Evolutionary conservation across 2,888 invertebrate species (phyloP), one percentile per base, ranked within the genome.

Genomic region (Andrena dorsata): DNA sequence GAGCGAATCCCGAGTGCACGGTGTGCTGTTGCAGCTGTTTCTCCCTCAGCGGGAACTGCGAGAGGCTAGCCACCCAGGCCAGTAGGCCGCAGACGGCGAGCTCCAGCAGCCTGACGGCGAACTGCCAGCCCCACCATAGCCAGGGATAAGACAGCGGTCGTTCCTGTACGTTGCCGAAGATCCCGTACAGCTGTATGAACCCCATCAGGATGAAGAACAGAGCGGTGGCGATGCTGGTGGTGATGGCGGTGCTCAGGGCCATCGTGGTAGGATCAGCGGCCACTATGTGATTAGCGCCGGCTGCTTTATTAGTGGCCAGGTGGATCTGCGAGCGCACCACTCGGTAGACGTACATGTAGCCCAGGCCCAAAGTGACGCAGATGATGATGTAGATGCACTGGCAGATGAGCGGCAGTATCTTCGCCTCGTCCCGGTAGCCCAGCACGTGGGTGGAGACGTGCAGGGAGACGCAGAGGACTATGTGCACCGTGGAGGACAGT

Each of bases 71-170:
- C 10, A 98, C 98, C 96, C 98, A 98, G 0, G 97, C 97, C 88
- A 98, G 95, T 73, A 98, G 95, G 4, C 97, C 96, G 88, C 98
- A 97, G 90, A 98, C 97, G n/a, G 97, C 96, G 63, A 98, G 96
- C 94, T 98, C 98, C 71, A 98, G 95, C 6, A 98, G 95, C 32
- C 98, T 95, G 70, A 98, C 95, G 0, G 97, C 97, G 91, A 98
- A 96, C 92, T 98, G 98, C 94, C 97, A 98, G 26, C 97, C 97
- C 98, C 98, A 98, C 95, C 98, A 97, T 3, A 98, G 95, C 98
- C 98, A 98, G 82, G 95, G 94, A 80, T 95, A 94, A 0, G 95
- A 94, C 30, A 92, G 92, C 8, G 92, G 92, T 89, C 94, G 88
- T 89, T 94, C 94, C 84, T 92, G 94, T 70, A 97, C 96, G 61